Percentiles rank a stretch among this genome's conserved stretches.
Evolutionary conservation across 2,888 invertebrate genomes (phyloP).

Genomic region (Orthosia cruda): DNA sequence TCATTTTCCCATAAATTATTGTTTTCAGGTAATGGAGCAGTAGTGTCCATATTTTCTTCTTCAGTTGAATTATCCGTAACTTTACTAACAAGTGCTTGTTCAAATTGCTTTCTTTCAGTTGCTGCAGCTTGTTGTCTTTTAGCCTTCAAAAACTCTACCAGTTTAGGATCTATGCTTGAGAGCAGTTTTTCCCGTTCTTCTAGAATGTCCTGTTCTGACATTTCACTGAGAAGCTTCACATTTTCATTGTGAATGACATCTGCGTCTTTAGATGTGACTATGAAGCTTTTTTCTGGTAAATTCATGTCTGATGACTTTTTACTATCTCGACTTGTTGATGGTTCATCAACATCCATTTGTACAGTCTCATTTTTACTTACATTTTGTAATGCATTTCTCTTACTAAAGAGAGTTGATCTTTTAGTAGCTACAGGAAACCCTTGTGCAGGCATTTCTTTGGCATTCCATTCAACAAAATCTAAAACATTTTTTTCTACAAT

Average conservation of each 20-base stretch:
- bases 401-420: slow-evolving; percentile 78
- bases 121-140: slow-evolving; percentile 72
- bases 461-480: slow-evolving; percentile 66
- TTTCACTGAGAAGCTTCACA: slow-evolving; percentile 92
- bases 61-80: slow-evolving; percentile 17
- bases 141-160: slow-evolving; percentile 93
- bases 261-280: slow-evolving; percentile 89
- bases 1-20: slow-evolving; percentile 90
- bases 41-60: slow-evolving; percentile 79
- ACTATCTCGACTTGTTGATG: slow-evolving; percentile 50
- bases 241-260: slow-evolving; percentile 95
- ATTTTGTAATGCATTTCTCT: slow-evolving; percentile 70
- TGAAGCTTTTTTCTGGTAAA: slow-evolving; percentile 85
- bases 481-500: slow-evolving; percentile 91
- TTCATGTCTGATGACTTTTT: slow-evolving; percentile 64
- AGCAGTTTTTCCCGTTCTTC: slow-evolving; percentile 94
- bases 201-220: slow-evolving; percentile 95
- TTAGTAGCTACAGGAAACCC: slow-evolving; percentile 91
- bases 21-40: slow-evolving; percentile 67
- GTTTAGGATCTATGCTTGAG: slow-evolving; percentile 92
- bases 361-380: slow-evolving; percentile 25
- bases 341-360: slow-evolving; percentile 80
- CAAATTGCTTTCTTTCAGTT: slow-evolving; percentile 33
- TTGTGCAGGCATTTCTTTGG: slow-evolving; percentile 78
- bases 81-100: slow-evolving; percentile 28